Conservation (phyloP, 2,113 vertebrate species). For the Aegotheles bennettii region DNA sequence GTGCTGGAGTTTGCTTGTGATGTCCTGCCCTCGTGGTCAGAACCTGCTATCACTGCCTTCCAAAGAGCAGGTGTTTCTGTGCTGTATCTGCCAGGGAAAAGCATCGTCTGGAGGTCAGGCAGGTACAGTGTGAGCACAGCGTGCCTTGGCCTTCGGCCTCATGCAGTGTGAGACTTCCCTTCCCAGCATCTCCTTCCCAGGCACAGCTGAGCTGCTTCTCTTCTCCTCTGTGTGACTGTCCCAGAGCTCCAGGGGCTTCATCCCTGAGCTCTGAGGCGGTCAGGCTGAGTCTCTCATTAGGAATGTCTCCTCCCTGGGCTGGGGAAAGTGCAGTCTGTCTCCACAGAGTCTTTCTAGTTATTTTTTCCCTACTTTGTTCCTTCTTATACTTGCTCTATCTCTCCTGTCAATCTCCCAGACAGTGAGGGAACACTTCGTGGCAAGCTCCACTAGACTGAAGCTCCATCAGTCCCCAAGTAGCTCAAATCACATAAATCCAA, state of each 20-base stretch:
- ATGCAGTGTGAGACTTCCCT: neutral
- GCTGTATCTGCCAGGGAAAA: neutral
- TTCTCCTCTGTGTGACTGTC: neutral
- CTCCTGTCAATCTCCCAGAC: neutral
- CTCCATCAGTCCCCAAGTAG: neutral
- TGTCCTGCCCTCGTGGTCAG: neutral
- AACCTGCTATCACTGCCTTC: neutral
- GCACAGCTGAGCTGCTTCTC: neutral
- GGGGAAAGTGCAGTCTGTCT: neutral
- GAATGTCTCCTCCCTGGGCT: neutral
- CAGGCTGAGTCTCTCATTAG: neutral
- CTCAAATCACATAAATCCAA: neutral
- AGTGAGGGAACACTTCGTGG: neutral
- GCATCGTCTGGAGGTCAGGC: neutral
- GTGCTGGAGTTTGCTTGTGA: accelerated
- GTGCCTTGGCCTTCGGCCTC: neutral
- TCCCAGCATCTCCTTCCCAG: neutral
- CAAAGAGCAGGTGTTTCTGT: neutral
- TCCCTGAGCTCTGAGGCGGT: neutral
- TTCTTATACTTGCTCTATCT: neutral
- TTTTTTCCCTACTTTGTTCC: neutral
- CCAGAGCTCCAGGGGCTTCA: neutral
- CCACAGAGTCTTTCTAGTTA: neutral
- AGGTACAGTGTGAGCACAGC: neutral
- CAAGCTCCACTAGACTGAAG: neutral